A percentile compares a stretch with the other conserved stretches of the same genome.
These are phyloP conservation scores for Mythimna lalbum DNA, from an alignment of 2,888 invertebrate species.

Conservation along the genomic window DNA sequence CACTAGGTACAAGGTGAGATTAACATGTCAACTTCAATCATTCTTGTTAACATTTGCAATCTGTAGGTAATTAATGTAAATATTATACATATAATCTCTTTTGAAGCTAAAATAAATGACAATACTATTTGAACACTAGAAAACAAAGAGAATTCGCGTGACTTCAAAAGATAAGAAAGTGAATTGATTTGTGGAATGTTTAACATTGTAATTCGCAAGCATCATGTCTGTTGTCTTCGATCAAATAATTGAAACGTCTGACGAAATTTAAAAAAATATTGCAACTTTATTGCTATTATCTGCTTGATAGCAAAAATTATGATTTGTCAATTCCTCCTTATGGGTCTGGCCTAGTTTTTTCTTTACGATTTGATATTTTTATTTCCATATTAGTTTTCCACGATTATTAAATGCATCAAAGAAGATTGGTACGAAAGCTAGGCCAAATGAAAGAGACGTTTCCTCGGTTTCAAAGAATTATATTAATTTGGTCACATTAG, in stretches of 20 bases:
- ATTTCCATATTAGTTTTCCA: too few species aligned
- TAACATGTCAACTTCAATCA: slow-evolving; percentile 57
- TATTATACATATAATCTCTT: slow-evolving; percentile 11
- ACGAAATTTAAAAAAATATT: background rate
- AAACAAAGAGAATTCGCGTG: slow-evolving; percentile 29
- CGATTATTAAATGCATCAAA: too few species aligned
- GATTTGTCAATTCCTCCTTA: background rate
- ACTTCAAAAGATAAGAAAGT: slow-evolving; percentile 27
- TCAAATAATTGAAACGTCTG: background rate
- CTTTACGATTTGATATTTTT: too few species aligned
- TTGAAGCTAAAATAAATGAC: slow-evolving; percentile 42
- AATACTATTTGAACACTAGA: slow-evolving; percentile 42
- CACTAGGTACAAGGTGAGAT: slow-evolving; percentile 32
- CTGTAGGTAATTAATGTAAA: slow-evolving; percentile 23
- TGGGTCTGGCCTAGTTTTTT: too few species aligned
- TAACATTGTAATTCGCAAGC: slow-evolving; percentile 9
- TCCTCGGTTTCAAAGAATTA: too few species aligned
- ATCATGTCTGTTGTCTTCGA: background rate
- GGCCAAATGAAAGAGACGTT: too few species aligned
- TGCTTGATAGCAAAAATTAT: background rate
- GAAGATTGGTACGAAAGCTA: too few species aligned
- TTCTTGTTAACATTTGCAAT: slow-evolving; percentile 36
- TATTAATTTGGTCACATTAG: background rate
- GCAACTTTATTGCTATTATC: background rate
- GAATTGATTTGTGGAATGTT: slow-evolving; percentile 34